Percentiles rank a stretch among this genome's conserved stretches.
Evolutionary conservation across 2,113 vertebrate species (phyloP).

Genomic region (Azemiops feae): DNA sequence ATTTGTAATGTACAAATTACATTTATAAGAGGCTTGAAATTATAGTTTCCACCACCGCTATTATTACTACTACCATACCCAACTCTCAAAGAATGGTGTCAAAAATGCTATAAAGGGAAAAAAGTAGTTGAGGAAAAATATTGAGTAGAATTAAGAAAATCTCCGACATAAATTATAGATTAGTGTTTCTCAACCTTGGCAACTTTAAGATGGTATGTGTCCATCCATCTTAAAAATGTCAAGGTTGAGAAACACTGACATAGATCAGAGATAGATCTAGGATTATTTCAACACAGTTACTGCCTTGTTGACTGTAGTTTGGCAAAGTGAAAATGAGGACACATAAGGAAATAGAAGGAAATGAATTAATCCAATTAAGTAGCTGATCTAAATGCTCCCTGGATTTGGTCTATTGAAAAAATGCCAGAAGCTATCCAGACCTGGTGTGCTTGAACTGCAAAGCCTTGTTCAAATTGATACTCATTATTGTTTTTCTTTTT

Average conservation of each 20-base stretch:
- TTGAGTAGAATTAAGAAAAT: background rate
- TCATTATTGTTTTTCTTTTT: conserved; percentile 27
- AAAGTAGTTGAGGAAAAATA: background rate
- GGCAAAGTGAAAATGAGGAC: background rate
- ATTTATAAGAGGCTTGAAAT: background rate
- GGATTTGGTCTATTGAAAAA: background rate
- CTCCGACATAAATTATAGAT: background rate
- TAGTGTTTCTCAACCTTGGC: background rate
- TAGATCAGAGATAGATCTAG: background rate
- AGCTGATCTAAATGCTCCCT: background rate
- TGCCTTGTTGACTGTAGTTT: background rate
- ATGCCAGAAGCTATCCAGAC: background rate
- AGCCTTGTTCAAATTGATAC: background rate
- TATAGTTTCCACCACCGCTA: background rate
- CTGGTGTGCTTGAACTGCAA: background rate
- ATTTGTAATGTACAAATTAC: background rate
- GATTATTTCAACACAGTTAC: background rate
- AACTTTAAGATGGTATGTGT: background rate
- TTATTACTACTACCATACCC: background rate
- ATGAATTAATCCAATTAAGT: background rate
- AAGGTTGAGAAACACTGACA: background rate
- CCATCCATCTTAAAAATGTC: background rate
- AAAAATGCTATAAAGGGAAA: background rate
- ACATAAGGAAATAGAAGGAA: background rate
- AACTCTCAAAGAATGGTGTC: background rate